Evolutionary conservation across 2,888 invertebrate species (phyloP).

Genomic region (Ryuthela nishihirai): DNA sequence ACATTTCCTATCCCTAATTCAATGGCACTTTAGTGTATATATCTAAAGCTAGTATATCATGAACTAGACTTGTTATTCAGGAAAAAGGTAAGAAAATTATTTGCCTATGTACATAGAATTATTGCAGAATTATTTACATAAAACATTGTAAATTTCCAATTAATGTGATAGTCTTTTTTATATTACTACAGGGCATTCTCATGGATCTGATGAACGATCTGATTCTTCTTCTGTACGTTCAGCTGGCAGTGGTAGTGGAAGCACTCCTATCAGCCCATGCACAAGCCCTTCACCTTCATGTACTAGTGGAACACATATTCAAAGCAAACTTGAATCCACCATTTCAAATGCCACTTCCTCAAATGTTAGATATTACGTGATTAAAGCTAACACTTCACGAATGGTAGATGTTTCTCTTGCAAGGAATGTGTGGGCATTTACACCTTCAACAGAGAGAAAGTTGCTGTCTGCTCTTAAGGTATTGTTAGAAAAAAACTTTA

Average conservation of each 20-base stretch:
- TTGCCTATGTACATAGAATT: too few relatives aligned
- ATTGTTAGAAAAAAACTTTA: too few relatives aligned
- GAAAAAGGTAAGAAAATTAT: too few relatives aligned
- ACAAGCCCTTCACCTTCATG: slow-evolving; percentile 23
- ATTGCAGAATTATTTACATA: too few relatives aligned
- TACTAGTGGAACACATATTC: slow-evolving; percentile 1
- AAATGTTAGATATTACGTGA: slow-evolving; percentile 57
- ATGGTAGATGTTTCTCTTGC: slow-evolving; percentile 59
- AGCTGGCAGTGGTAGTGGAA: slow-evolving; percentile 34
- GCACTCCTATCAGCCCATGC: slow-evolving; percentile 35
- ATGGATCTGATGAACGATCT: slow-evolving; percentile 36
- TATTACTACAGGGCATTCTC: slow-evolving; percentile 17
- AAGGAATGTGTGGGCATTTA: slow-evolving; percentile 59
- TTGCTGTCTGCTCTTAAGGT: slow-evolving; percentile 61
- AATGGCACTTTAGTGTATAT: too few relatives aligned
- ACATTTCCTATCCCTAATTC: too few relatives aligned
- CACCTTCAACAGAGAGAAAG: slow-evolving; percentile 61
- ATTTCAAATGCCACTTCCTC: slow-evolving; percentile 1
- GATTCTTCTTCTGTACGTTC: slow-evolving; percentile 37
- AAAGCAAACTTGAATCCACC: slow-evolving; percentile 8
- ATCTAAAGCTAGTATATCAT: too few relatives aligned
- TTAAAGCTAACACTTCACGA: slow-evolving; percentile 59
- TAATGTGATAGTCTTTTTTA: too few relatives aligned
- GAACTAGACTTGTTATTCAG: too few relatives aligned
- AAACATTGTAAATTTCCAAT: too few relatives aligned